Evolutionary conservation across 1,140 invertebrate genomes (phyloP), one percentile per base, ranked within the genome.

Genomic region (Chlorops oryzae): DNA sequence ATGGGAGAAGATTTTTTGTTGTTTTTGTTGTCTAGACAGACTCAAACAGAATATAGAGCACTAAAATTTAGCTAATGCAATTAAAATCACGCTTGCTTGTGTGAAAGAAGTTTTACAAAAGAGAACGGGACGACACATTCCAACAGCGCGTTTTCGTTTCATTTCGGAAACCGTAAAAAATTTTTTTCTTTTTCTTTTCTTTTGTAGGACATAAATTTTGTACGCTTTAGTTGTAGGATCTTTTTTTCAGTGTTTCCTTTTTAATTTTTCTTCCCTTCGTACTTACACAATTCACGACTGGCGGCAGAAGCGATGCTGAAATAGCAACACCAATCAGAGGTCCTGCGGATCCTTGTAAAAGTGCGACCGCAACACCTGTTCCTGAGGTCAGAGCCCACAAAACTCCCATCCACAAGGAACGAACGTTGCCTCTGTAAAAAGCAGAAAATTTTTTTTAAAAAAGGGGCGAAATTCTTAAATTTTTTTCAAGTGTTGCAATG

Each of bases 311-410:
- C 2, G 89, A 92, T 2, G 90, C 89, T 3, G 89, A 91, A 63
- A 92, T 92, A 5, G 90, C 90, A 28, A 93, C 90, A 56, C 89
- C 89, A 52, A 93, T 91, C 32, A 92, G 65, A 2, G 89, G 89
- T 2, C 87, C 87, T 34, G 84, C 83, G 61, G 87, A 91, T 15
- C 88, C 88, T 62, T 89, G 87, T 1, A 93, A 75, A 25, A 92
- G 75, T 24, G 88, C 88, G n/a, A 93, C 77, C 1, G 89, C 89
- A 2, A 93, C 88, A 10, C 88, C 90, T 13, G 82, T 84, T 3
- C 82, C 83, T 22, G 83, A 85, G 22, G 83, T 84, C 21, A 86
- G 58, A 12, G 83, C 83, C 83, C 82, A 85, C 5, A 85, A 66
- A 1, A 85, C 77, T 22, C 82, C 83, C 81, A 85, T 85, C 83